These are phyloP conservation scores for Trachops cirrhosus DNA, from an alignment of 2,797 vertebrate genomes.

Conservation along the genomic window DNA sequence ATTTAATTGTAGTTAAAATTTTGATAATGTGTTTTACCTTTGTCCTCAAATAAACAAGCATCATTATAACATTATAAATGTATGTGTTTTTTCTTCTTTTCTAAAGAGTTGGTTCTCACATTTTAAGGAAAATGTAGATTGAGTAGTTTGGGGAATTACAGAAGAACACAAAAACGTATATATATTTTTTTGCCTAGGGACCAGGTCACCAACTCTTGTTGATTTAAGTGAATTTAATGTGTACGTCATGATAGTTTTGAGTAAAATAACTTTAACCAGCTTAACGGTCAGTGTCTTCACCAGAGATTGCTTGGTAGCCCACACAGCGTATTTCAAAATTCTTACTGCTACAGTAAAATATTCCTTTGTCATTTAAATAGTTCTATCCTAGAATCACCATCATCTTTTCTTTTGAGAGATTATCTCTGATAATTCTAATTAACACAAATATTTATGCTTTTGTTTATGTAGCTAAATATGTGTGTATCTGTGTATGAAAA, in stretches of 20 bases:
- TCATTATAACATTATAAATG: not conserved
- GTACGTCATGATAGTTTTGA: not conserved
- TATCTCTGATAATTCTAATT: not conserved
- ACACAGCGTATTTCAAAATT: not conserved
- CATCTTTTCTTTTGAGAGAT: not conserved
- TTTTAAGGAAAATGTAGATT: not conserved
- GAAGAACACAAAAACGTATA: not conserved
- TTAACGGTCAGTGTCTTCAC: not conserved
- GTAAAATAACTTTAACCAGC: not conserved
- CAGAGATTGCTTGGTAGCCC: not conserved
- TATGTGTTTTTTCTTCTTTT: not conserved
- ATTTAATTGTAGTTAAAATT: not conserved
- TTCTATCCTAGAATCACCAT: not conserved
- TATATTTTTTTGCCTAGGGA: not conserved
- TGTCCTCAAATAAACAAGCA: not conserved
- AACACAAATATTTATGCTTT: not conserved
- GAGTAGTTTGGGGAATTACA: not conserved
- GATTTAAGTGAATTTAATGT: not conserved
- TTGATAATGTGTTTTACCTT: not conserved
- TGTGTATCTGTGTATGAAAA: not conserved
- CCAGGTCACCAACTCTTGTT: not conserved
- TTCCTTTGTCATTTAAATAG: not conserved
- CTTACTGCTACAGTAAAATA: not conserved
- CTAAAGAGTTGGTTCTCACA: not conserved
- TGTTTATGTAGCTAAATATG: not conserved